Evolutionary conservation across 1,140 invertebrate genomes (phyloP), one percentile per base, ranked within the genome.

Genomic region (Aculops lycopersici): DNA sequence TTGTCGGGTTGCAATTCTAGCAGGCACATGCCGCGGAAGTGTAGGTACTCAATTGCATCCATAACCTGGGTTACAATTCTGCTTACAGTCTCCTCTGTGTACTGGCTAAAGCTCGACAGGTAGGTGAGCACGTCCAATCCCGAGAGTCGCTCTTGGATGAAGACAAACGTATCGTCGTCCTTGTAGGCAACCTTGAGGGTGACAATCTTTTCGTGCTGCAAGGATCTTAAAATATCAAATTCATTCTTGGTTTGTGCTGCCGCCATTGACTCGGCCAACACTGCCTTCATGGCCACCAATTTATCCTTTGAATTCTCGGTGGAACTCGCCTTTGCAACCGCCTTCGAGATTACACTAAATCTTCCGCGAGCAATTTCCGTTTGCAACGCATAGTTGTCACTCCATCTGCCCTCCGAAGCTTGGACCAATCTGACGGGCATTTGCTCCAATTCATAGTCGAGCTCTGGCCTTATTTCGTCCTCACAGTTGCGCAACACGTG

Each of bases 1-100:
- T 92, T 95, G 49, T 86, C 80, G 0, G 88, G 88, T 54, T 94
- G 80, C 15, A 98, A 59, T 54, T 95, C 78, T 18, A 95, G 58
- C 57, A 92, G 80, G 45, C 74, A 76, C 45, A 78, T 71, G 1
- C 77, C 80, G 51, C 76, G 64, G 72, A 81, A 83, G 53, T 94
- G 83, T 4, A 94, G 58, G 53, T 88, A 92, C 52, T 86, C 76
- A 5, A 86, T 54, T 1, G 67, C 80, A 53, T 86, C 78, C 21
- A 86, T 56, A 2, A 83, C 62, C 56, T 79, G 83, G 4, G 66
- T 67, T 5, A 88, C 63, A 8, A 86, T 70, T 1, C 65, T 71
- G 2, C 77, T 70, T 1, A 92, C 77, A 53, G 71, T 74, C 52
- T 86, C 76, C 57, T 92, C 86, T 0, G 69, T 69, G 54, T 88